phyloP scores from a whole-genome alignment of 2,797 vertebrate genomes.

The Enteromius treurensis region DNA sequence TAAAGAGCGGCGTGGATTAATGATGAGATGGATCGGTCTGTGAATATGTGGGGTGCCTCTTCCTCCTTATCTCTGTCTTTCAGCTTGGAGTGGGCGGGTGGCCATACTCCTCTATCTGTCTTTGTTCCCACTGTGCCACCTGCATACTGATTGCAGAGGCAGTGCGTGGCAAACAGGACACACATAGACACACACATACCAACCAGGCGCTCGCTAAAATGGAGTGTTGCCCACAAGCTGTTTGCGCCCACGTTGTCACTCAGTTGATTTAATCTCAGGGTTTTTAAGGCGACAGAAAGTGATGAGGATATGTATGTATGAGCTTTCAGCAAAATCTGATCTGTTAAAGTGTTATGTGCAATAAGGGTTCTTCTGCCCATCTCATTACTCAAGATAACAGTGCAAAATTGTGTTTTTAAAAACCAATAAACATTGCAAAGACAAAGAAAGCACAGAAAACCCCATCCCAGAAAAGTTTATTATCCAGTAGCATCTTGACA shows the following conservation, averaged over 20 bases:
- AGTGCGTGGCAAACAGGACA: conserved; percentile 54
- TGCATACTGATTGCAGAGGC: conserved; percentile 71
- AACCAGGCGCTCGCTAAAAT: conserved; percentile 32
- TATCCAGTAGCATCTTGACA: conserved; percentile 16
- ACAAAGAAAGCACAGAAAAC: background rate
- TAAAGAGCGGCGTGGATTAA: conserved; percentile 55
- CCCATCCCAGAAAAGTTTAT: background rate
- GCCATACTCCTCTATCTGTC: conserved; percentile 60
- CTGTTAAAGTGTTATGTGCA: conserved; percentile 22
- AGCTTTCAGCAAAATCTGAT: conserved; percentile 36
- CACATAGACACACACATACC: conserved; percentile 29
- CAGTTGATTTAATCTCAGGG: conserved; percentile 57
- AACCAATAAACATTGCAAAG: conserved; percentile 5
- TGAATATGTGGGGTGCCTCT: conserved; percentile 54
- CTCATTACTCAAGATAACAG: conserved; percentile 1
- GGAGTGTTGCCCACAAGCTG: conserved; percentile 52
- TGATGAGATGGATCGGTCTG: conserved; percentile 55
- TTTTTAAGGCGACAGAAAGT: conserved; percentile 49
- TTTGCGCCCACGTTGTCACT: conserved; percentile 53
- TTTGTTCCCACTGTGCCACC: conserved; percentile 63
- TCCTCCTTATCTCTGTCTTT: conserved; percentile 72
- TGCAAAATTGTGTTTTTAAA: conserved; percentile 9
- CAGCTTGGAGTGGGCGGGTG: conserved; percentile 67
- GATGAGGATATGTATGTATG: conserved; percentile 36
- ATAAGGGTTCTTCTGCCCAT: conserved; percentile 3